Evolutionary conservation across 2,797 vertebrate species (phyloP).

Genomic region (Bryconaethiops microstoma): DNA sequence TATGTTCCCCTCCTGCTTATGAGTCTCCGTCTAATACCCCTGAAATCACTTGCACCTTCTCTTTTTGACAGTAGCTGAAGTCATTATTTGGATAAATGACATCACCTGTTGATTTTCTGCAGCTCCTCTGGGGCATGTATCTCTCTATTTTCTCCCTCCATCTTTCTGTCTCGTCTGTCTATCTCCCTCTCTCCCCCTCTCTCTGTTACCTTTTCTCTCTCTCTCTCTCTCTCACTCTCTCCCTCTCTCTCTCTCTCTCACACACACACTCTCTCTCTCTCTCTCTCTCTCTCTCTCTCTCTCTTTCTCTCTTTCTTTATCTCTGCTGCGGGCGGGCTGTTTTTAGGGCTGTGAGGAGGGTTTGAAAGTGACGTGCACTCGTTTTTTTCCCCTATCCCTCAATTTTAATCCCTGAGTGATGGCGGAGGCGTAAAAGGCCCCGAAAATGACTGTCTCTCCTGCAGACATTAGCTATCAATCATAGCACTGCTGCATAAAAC

Average conservation of each 20-base stretch:
- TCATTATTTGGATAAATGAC: conserved; percentile 61
- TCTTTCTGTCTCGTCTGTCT: not conserved
- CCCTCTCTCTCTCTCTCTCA: not conserved
- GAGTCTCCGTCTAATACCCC: conserved; percentile 49
- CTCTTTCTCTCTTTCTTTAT: conserved; percentile 7
- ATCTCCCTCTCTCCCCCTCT: not conserved
- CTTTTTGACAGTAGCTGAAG: conserved; percentile 50
- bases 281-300: conserved; percentile 8
- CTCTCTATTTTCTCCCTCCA: conserved; percentile 15
- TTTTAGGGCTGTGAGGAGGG: conserved; percentile 44
- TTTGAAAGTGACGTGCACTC: conserved; percentile 38
- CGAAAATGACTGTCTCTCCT: conserved; percentile 71
- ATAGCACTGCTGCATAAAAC: conserved; percentile 53
- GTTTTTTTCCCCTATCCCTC: conserved; percentile 50
- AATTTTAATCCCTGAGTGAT: conserved; percentile 63
- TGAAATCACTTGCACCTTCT: conserved; percentile 46
- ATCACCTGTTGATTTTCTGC: conserved; percentile 69
- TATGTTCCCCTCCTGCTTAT: conserved; percentile 20
- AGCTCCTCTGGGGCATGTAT: conserved; percentile 45
- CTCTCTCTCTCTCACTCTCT: not conserved
- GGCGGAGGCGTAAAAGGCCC: conserved; percentile 54
- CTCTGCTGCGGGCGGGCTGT: conserved; percentile 44
- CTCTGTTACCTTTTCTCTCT: no score
- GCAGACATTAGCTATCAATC: conserved; percentile 77
- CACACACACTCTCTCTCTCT: not conserved